These are phyloP conservation scores for Axea sp. DNA, from an alignment of 2,888 invertebrate species.

Conservation along the genomic window DNA sequence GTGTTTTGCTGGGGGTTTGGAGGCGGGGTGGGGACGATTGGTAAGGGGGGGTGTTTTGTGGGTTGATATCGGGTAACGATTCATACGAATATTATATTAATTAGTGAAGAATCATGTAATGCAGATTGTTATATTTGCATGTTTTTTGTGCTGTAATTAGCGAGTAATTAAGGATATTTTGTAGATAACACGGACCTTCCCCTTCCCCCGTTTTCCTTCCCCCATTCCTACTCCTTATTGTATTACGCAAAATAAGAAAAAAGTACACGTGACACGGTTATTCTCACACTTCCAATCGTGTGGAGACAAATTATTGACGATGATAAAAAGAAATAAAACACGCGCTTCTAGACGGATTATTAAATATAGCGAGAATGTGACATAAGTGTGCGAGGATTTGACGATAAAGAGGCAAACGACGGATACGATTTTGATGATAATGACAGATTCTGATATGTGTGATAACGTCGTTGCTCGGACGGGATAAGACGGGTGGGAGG, in stretches of 20 bases:
- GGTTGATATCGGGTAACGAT: no score
- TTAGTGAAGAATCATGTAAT: no score
- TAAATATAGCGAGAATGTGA: slow-evolving; percentile 57
- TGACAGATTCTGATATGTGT: slow-evolving; percentile 57
- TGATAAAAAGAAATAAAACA: slow-evolving; percentile 45
- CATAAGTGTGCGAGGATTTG: slow-evolving; percentile 40
- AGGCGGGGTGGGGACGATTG: no score
- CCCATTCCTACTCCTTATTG: slow-evolving; percentile 25
- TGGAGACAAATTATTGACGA: slow-evolving; percentile 39
- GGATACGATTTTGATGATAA: slow-evolving; percentile 50
- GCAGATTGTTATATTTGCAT: slow-evolving; percentile 79
- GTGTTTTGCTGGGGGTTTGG: no score
- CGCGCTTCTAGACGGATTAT: slow-evolving; percentile 58
- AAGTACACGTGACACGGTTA: slow-evolving; percentile 37
- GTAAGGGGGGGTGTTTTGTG: no score
- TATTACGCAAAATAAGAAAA: slow-evolving; percentile 39
- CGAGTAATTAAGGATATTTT: slow-evolving; percentile 79
- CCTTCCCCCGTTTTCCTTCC: slow-evolving; percentile 13
- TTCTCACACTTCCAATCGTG: slow-evolving; percentile 71
- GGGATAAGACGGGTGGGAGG: slow-evolving; percentile 55
- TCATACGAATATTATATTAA: no score
- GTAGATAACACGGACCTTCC: slow-evolving; percentile 74
- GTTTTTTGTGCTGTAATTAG: slow-evolving; percentile 79
- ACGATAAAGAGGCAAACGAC: slow-evolving; percentile 34
- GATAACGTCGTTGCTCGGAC: slow-evolving; percentile 57